These are phyloP conservation scores for Phoxinus dragarum DNA, from an alignment of 2,797 vertebrate genomes.

Conservation along the genomic window DNA sequence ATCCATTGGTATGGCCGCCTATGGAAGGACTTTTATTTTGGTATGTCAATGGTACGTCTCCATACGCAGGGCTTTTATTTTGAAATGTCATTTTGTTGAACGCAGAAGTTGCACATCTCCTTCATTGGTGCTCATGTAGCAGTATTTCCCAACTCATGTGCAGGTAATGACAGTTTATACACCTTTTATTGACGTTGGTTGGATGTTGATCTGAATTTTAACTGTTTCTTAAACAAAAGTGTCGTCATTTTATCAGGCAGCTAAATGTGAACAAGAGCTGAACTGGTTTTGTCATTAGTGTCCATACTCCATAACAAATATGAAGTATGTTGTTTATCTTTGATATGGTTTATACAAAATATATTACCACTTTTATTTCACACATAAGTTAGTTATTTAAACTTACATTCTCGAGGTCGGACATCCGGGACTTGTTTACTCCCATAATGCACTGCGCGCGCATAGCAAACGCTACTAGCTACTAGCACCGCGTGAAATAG, in stretches of 20 bases:
- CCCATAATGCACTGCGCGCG: too few relatives aligned
- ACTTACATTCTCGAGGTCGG: not conserved
- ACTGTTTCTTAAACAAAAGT: not conserved
- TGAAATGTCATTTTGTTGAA: not conserved
- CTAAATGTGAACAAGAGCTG: not conserved
- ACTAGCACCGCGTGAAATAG: too few relatives aligned
- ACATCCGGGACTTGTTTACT: too few relatives aligned
- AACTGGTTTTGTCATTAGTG: not conserved
- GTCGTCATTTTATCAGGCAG: not conserved
- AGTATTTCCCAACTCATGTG: not conserved
- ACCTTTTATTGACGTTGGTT: not conserved
- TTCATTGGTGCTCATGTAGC: not conserved
- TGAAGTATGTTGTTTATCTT: not conserved
- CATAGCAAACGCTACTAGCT: too few relatives aligned
- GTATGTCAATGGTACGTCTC: too few relatives aligned
- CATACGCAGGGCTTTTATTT: slow-evolving; percentile 21
- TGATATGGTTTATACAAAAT: not conserved
- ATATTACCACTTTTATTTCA: not conserved
- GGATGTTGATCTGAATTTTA: not conserved
- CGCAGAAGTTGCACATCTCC: not conserved
- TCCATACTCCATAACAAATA: not conserved
- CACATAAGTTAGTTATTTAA: not conserved
- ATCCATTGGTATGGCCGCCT: not conserved
- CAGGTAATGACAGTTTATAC: not conserved
- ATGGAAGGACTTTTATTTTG: slow-evolving; percentile 39